Conservation (phyloP, 2,888 invertebrate species). For the Papilio protenor region DNA sequence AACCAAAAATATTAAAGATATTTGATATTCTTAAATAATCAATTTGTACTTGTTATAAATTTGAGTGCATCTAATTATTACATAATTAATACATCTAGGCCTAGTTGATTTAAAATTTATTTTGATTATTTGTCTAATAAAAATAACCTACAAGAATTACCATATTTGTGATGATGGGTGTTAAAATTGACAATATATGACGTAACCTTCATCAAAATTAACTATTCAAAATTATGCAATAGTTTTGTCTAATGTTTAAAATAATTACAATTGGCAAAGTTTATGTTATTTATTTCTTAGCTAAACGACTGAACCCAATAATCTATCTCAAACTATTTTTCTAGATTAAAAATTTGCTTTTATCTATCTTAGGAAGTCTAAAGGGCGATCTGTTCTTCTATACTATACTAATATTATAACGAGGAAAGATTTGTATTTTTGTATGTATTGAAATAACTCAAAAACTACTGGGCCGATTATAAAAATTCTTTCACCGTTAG, state of each 20-base stretch:
- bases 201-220: too few relatives aligned
- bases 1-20: background rate
- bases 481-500: too few relatives aligned
- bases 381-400: background rate
- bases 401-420: too few relatives aligned
- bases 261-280: too few relatives aligned
- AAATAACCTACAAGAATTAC: background rate
- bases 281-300: background rate
- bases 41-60: slow-evolving; percentile 33
- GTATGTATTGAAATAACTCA: too few relatives aligned
- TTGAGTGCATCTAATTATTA: background rate
- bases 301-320: background rate
- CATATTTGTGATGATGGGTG: too few relatives aligned
- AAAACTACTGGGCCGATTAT: too few relatives aligned
- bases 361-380: too few relatives aligned
- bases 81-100: slow-evolving; percentile 20
- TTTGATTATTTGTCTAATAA: background rate
- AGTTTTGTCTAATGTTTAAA: too few relatives aligned
- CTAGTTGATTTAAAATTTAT: background rate
- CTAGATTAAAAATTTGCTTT: background rate
- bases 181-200: too few relatives aligned
- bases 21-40: slow-evolving; percentile 20
- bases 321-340: background rate
- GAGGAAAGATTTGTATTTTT: too few relatives aligned
- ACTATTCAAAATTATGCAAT: too few relatives aligned